Base-by-base conservation (phyloP, 2,797 vertebrate species). In the Rhadinocentrus ornatus region DNA sequence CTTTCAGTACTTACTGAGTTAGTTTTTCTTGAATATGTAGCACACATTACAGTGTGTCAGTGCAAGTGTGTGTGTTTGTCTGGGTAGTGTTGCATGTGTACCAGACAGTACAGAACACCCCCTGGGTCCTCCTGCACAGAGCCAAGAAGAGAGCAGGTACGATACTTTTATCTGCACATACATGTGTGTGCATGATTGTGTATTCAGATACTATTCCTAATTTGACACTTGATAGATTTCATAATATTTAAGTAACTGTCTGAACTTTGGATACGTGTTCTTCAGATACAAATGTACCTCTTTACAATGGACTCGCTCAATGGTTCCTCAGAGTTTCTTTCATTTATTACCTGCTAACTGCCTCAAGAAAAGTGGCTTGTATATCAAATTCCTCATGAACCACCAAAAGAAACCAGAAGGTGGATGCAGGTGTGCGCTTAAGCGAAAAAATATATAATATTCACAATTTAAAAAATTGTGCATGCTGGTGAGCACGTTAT, bases 91-190 rank as follows among this genome's bases (percentile, higher is more conserved):
- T 81, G 76, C 75, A 56, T 83, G 41, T 75, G 75, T 75, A 73
- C 32, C 35, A 77, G 69, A 75, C 55, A 71, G 80, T 80, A 27
- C 60, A 79, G 88, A 89, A 82, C 73, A 81, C 77, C 89, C 84
- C 77, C 71, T 86, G 83, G 85, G 86, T 86, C 80, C 74, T 85
- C 70, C 80, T 83, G 84, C 87, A 88, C 86, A 88, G 87, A 83
- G 81, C 84, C 73, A 79, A 86, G 83, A 88, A 84, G 82, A 86
- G 83, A 88, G 70, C 83, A 90, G 86, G 76, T 80, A 72, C 67
- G 76, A 85, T 79, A 73, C 86, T 91, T 92, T 92, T 84, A 92
- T 91, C 39, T 62, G 48, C n/a, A 20, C 56, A 63, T 55, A 59
- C 62, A 56, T 71, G 55, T 35, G 24, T 59, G 64, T 31, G 41